Evolutionary conservation across 2,113 vertebrate genomes (phyloP).

Genomic region (Ciconia stormi): DNA sequence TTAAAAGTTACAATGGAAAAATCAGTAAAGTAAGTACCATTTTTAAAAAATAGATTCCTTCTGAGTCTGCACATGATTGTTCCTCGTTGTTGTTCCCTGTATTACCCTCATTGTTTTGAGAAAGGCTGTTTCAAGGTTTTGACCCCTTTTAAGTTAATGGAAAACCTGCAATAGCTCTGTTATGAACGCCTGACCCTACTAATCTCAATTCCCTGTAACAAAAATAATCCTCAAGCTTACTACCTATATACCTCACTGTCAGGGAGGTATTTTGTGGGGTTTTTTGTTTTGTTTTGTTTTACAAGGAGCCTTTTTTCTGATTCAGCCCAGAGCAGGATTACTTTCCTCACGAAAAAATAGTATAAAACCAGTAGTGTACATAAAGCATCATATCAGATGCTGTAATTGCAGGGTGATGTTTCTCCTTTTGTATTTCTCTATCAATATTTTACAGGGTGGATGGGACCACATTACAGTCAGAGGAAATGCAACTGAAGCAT

Average conservation of each 20-base stretch:
- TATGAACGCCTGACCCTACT: neutral
- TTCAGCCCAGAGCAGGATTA: neutral
- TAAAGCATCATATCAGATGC: neutral
- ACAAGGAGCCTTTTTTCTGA: neutral
- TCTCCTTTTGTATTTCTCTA: neutral
- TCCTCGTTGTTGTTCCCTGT: neutral
- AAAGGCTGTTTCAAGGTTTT: neutral
- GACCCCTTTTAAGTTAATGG: neutral
- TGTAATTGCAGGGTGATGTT: neutral
- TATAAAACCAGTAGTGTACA: neutral
- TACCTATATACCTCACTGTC: neutral
- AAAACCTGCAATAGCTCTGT: neutral
- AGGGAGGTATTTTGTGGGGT: neutral
- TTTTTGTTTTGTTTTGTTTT: neutral
- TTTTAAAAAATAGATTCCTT: neutral
- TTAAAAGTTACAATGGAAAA: neutral
- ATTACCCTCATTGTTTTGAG: neutral
- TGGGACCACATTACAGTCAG: conserved; percentile 93
- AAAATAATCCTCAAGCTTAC: neutral
- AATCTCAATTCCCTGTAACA: neutral
- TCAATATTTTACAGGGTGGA: conserved; percentile 81
- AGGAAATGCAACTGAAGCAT: conserved; percentile 81
- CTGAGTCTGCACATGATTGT: neutral
- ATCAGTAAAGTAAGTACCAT: neutral
- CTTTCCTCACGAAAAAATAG: neutral